Conservation (phyloP, 2,888 invertebrate species). For the Ormyrus nitidulus region DNA sequence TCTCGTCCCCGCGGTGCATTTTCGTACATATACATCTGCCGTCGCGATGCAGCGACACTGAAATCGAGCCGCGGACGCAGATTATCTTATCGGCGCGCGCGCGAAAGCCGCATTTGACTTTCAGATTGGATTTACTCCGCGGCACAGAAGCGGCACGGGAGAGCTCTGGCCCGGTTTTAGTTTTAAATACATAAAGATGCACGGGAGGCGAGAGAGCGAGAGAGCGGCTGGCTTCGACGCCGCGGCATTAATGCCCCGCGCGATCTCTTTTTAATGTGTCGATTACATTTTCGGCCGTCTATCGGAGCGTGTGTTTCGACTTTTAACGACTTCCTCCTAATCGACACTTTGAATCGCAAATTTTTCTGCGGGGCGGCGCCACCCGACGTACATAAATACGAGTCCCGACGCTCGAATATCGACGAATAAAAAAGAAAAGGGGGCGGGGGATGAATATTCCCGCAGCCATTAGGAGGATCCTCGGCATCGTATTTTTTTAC, state of each 20-base stretch:
- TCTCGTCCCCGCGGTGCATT: no score
- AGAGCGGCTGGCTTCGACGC: no score
- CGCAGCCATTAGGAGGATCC: neutral
- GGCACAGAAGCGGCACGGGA: neutral
- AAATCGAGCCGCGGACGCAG: constrained; percentile 4
- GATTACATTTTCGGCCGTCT: constrained; percentile 15
- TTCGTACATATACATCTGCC: no score
- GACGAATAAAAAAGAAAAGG: neutral
- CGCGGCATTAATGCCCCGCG: constrained; percentile 1
- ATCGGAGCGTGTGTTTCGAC: neutral
- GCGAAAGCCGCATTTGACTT: constrained; percentile 6
- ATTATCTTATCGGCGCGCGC: constrained; percentile 33
- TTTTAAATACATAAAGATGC: no score
- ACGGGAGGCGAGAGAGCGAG: no score
- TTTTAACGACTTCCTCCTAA: constrained; percentile 31
- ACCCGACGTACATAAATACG: neutral
- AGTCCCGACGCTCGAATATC: neutral
- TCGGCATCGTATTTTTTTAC: no score
- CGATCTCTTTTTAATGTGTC: constrained; percentile 26
- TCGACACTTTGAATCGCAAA: constrained; percentile 38
- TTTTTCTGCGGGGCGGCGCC: neutral
- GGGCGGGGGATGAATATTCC: neutral
- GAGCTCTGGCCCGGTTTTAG: no score
- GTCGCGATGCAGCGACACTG: neutral
- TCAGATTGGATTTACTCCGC: constrained; percentile 14